Evolutionary conservation across 2,888 invertebrate genomes (phyloP).

Genomic region (Conomelus anceps): DNA sequence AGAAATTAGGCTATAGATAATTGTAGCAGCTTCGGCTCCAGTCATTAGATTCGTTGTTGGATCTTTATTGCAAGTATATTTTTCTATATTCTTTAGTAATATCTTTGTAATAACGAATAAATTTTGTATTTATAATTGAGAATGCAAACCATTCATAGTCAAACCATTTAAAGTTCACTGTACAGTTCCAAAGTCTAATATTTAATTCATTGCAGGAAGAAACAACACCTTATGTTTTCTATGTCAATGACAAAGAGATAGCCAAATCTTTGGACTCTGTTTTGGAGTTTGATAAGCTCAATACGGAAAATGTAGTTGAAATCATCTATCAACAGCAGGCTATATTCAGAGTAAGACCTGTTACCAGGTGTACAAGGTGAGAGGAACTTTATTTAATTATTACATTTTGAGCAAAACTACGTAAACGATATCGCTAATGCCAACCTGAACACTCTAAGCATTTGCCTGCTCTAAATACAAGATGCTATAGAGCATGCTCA

Average conservation of each 20-base stretch:
- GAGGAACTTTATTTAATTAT: neutral
- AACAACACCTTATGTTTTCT: slow-evolving; percentile 75
- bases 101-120: no score
- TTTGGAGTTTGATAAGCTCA: slow-evolving; percentile 58
- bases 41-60: no score
- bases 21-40: no score
- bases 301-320: slow-evolving; percentile 78
- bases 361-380: slow-evolving; percentile 85
- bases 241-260: slow-evolving; percentile 83
- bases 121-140: no score
- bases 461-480: no score
- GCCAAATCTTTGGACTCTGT: slow-evolving; percentile 62
- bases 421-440: no score
- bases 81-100: no score
- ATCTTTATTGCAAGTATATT: no score
- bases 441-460: no score
- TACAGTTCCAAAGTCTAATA: slow-evolving; percentile 15
- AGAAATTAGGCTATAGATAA: no score
- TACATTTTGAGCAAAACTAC: no score
- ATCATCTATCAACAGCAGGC: slow-evolving; percentile 97
- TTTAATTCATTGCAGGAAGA: slow-evolving; percentile 53
- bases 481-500: neutral
- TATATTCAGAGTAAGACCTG: slow-evolving; percentile 83
- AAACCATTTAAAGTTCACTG: neutral
- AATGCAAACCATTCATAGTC: no score